phyloP scores from a whole-genome alignment of 2,113 vertebrate species.

The Hoplias malabaricus region DNA sequence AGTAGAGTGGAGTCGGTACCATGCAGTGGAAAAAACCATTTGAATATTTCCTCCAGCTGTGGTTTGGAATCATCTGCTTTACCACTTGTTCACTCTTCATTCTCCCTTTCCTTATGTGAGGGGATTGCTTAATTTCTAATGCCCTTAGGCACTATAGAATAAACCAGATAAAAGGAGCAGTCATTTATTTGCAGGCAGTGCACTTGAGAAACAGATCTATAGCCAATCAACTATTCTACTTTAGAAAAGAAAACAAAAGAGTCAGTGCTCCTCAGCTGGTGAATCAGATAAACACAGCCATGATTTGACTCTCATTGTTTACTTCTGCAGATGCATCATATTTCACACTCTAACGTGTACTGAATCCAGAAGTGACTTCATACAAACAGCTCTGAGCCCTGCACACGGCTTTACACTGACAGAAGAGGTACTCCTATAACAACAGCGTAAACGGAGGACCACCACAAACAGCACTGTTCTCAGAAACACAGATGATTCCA shows the following conservation, averaged over 20 bases:
- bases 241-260: neutral
- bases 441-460: neutral
- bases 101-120: too few relatives aligned
- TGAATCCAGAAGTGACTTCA: neutral
- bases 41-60: too few relatives aligned
- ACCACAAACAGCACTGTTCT: neutral
- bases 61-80: too few relatives aligned
- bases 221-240: conserved; percentile 3
- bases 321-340: too few relatives aligned
- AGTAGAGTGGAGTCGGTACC: too few relatives aligned
- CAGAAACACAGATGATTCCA: neutral
- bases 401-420: neutral
- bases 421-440: neutral
- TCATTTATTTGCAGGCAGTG: neutral
- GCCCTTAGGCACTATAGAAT: too few relatives aligned
- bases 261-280: neutral
- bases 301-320: neutral
- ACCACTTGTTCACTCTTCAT: too few relatives aligned
- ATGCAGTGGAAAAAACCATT: too few relatives aligned
- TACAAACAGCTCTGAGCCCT: neutral
- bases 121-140: too few relatives aligned
- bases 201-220: too few relatives aligned
- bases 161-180: neutral
- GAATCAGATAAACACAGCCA: conserved; percentile 4
- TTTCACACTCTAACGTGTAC: neutral